Conservation (phyloP, 37 sponge, comb jelly and placozoan genomes). For the Haliclona indistincta region DNA sequence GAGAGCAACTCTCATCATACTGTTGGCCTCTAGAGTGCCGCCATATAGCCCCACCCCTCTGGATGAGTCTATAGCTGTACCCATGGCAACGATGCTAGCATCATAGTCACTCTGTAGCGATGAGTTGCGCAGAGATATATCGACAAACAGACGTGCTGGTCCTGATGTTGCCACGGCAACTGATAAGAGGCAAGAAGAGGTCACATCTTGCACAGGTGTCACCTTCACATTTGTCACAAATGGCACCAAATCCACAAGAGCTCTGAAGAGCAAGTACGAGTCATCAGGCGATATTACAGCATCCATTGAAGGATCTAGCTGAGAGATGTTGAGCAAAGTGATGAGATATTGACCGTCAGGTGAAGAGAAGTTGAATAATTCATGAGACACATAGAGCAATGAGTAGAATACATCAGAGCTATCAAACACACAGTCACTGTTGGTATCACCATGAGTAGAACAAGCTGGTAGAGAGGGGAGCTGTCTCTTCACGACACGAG, state of each 20-base stretch:
- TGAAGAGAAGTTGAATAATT: slow-evolving; percentile 18
- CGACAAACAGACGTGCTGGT: slow-evolving; percentile 27
- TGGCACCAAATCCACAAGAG: slow-evolving; percentile 37
- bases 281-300: slow-evolving; percentile 55
- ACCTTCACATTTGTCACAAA: slow-evolving; percentile 42
- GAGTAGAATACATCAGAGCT: slow-evolving; percentile 55
- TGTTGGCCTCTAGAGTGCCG: slow-evolving; percentile 1
- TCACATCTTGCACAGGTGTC: slow-evolving; percentile 33
- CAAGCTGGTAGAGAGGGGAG: slow-evolving; percentile 15
- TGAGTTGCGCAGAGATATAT: slow-evolving; percentile 20
- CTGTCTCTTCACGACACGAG: background rate
- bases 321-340: background rate
- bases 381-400: slow-evolving; percentile 46
- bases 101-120: background rate
- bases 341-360: slow-evolving; percentile 29
- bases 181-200: slow-evolving; percentile 47
- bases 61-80: background rate
- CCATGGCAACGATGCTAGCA: background rate
- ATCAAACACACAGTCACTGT: slow-evolving; percentile 78
- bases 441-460: slow-evolving; percentile 52
- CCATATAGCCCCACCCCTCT: slow-evolving; percentile 36
- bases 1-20: slow-evolving; percentile 13
- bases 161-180: slow-evolving; percentile 12
- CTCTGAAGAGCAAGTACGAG: slow-evolving; percentile 57
- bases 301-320: slow-evolving; percentile 60